Conservation (phyloP, 2,113 vertebrate genomes). For the Channa maculata region DNA sequence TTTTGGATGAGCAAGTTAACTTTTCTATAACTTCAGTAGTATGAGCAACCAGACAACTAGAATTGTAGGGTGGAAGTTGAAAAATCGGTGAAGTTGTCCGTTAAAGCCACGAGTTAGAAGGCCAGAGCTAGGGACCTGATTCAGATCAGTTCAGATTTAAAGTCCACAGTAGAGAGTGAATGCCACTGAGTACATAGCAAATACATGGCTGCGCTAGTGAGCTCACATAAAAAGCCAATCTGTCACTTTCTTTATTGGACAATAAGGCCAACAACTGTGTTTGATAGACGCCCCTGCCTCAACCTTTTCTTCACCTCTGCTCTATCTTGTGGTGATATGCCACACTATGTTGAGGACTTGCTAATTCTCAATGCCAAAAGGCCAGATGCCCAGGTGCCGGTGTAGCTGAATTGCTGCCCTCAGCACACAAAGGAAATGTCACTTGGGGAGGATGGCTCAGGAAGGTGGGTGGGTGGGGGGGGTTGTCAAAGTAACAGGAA, state of each 20-base stretch:
- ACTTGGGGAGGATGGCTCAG: conserved; percentile 65
- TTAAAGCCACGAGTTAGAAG: conserved; percentile 46
- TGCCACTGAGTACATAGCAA: conserved; percentile 3
- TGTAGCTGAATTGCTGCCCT: conserved; percentile 76
- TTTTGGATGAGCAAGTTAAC: no score
- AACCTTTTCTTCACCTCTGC: conserved; percentile 42
- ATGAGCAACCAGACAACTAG: no score
- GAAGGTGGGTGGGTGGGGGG: conserved; percentile 17
- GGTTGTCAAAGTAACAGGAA: conserved; percentile 73
- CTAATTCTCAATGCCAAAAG: conserved; percentile 78
- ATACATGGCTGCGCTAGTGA: not conserved
- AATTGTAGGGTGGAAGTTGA: no score
- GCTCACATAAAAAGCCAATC: conserved; percentile 11
- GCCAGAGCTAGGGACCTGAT: no score
- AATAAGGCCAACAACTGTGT: not conserved
- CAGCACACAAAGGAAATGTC: conserved; percentile 79
- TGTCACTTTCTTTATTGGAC: conserved; percentile 2
- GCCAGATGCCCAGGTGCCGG: conserved; percentile 76
- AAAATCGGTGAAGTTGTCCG: no score
- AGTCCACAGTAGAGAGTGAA: conserved; percentile 22
- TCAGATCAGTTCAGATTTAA: conserved; percentile 43
- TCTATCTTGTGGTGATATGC: conserved; percentile 31
- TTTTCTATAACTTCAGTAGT: no score
- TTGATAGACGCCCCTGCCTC: conserved; percentile 13
- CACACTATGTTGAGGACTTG: conserved; percentile 57